Base-by-base conservation (phyloP, 2,888 invertebrate species). In the Napeogenes inachia region DNA sequence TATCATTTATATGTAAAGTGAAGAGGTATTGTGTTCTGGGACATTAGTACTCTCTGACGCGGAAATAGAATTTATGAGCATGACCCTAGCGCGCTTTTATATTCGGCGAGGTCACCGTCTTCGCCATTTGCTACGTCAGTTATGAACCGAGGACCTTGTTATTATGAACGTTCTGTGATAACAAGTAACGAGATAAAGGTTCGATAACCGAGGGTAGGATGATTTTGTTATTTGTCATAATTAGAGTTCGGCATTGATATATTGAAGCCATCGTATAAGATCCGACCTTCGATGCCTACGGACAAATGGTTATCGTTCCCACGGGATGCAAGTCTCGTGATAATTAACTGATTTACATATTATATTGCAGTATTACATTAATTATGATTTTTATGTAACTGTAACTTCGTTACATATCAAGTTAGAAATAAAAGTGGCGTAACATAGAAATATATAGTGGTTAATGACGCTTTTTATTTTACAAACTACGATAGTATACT, bases 221-320 rank as follows among this genome's bases (percentile, higher is more conserved):
- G 21, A 21, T 21, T 21, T 21, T 21, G 21, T 21, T 21, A 21
- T 21, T 21, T 21, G 21, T 1, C 21, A 21, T 21, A 21, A 21
- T 21, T 21, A 21, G 21, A 21, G 72, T 74, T 35, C 4, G 35
- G 4, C 4, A 5, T 35, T 35, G 4, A 35, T 4, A 85, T 85
- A 87, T 88, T 84, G 79, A 86, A 81, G 75, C 71, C 73, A 65
- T 61, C 75, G 75, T 73, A 76, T 72, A 71, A 13, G 47, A 21
- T 58, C 68, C 64, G 71, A 73, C 76, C 75, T 75, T 35, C 35
- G 21, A 21, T 72, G 75, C 81, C 79, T 80, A 78, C 78, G 68
- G 75, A 77, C 81, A 81, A 82, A 82, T 79, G 81, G 84, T 80
- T 80, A 80, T 79, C 78, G 76, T 85, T 87, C 86, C 80, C 86